Conservation (phyloP, 2,888 invertebrate species). For the Callinectes sapidus region DNA sequence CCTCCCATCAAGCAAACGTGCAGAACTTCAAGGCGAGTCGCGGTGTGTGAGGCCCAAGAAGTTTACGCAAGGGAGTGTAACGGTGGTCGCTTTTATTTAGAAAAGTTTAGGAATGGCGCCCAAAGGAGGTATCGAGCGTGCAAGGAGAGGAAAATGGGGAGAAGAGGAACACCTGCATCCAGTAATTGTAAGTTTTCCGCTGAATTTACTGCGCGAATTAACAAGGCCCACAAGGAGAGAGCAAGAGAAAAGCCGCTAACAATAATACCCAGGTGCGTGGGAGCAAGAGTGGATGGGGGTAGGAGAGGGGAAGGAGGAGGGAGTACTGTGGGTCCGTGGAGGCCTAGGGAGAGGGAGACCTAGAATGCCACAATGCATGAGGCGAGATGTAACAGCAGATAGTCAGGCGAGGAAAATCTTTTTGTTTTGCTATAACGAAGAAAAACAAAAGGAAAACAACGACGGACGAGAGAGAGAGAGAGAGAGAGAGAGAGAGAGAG, state of each 20-base stretch:
- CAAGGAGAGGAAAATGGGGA: neutral
- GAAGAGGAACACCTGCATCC: slow-evolving; percentile 26
- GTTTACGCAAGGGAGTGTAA: neutral
- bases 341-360: neutral
- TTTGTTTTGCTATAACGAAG: neutral
- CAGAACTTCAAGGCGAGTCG: neutral
- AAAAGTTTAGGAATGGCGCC: neutral
- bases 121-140: slow-evolving; percentile 34
- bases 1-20: neutral
- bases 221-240: neutral
- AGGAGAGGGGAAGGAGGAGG: neutral
- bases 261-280: slow-evolving; percentile 30
- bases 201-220: slow-evolving; percentile 29
- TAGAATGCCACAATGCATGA: neutral
- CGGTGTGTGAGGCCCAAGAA: neutral
- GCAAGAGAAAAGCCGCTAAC: slow-evolving; percentile 4
- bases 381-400: neutral
- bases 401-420: neutral
- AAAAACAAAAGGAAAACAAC: neutral
- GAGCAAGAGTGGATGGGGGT: neutral
- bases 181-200: slow-evolving; percentile 20
- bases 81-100: slow-evolving; percentile 3
- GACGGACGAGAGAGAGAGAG: neutral
- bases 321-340: neutral
- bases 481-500: slow-evolving; percentile 32